Evolutionary conservation across 1,140 invertebrate genomes (phyloP), one percentile per base, ranked within the genome.

Genomic region (Idris sp.): DNA sequence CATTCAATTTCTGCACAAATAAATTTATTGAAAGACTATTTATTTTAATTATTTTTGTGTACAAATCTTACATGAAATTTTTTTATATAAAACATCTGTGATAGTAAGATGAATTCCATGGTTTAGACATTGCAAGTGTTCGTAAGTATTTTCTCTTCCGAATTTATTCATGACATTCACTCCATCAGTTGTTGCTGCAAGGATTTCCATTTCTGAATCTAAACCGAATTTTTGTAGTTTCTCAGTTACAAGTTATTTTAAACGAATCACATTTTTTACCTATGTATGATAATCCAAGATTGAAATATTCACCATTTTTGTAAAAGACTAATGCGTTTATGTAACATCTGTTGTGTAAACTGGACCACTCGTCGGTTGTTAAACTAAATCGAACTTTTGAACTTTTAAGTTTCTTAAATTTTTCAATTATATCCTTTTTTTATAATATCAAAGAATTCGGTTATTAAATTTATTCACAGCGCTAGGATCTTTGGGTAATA

Each of bases 91-190:
- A 48, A 48, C 28, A 33, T 48, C 44, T 18, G 30, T 48, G 1
- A 48, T 30, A 1, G 44, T 22, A 33, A 48, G 44, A 16, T 48
- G 44, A 19, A 40, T 40, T 2, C 16, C 38, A 11, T 19, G 38
- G 10, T 51, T 36, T 19, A 51, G 13, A 16, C 46, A 51, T n/a
- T 36, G 33, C 31, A 25, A 36, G 9, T 51, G 33, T 10, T 51
- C 31, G 1, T 18, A 51, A 35, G 35, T 25, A 35, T 51, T 18
- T 14, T 51, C 18, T 19, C 46, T 10, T 13, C 46, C 46, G 15
- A 51, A 49, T 13, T 49, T 49, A 8, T 49, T 49, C 44, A 49
- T 49, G 10, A 49, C 44, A 14, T 25, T 44, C 4, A 13, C 41
- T 44, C 41, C 25, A 44, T 44, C 41, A 14, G 41, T 44, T 28